Base-by-base conservation (phyloP, 2,797 vertebrate genomes). In the Ataeniobius toweri region DNA sequence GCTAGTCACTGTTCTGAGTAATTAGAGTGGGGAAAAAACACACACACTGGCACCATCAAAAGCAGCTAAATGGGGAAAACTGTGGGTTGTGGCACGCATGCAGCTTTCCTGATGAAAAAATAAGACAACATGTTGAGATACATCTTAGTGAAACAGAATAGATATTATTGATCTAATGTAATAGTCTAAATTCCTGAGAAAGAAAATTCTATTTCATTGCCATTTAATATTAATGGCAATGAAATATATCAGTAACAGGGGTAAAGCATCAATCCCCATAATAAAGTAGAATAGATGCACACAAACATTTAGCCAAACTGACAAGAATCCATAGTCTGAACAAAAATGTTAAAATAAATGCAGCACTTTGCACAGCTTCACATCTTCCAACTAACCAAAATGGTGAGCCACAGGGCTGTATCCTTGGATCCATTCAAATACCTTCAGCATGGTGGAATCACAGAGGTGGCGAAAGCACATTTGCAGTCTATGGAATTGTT, bases 21-120 rank as follows among this genome's bases (percentile, higher is more conserved):
- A 76, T 86, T 73, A 72, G 58, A 74, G 13, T 8, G 51, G 44
- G 26, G 65, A 83, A 87, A 73, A 28, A 56, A 73, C 10, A 36
- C 56, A 51, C 26, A 44, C 39, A 68, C 20, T 24, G 39, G 39
- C 5, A 6, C 10, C 44, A 24, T 75, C 36, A 78, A 70, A 82
- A 65, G 48, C 55, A 71, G 18, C 50, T n/a, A 79, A 79, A 83
- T 16, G 24, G n/a, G 10, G 36, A 58, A 20, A 13, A 1, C 6
- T 9, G 73, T 16, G 24, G 26, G 46, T 28, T 26, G 31, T 1
- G 50, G 69, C 20, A 75, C 77, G 63, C 70, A 68, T 44, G 22
- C 65, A 68, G 39, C 39, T 9, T 44, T 68, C 39, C 65, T 68
- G 20, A 68, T 68, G 65, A 68, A 20, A n/a, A 68, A 68, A 68